Conservation (phyloP, 2,113 vertebrate genomes). For the Bufo gargarizans region DNA sequence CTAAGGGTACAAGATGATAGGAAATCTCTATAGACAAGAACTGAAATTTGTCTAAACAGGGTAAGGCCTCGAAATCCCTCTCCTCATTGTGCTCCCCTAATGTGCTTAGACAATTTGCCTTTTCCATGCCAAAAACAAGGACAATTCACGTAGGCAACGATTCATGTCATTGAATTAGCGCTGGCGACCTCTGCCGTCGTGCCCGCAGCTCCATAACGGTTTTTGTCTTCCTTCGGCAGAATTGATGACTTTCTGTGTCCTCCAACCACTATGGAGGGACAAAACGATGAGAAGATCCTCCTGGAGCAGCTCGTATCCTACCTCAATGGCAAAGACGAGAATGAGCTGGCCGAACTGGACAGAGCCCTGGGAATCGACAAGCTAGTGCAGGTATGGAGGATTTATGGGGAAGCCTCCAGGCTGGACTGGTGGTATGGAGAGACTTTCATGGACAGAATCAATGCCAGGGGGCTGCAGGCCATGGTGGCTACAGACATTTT, state of each 20-base stretch:
- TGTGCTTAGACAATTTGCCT: constrained; percentile 2
- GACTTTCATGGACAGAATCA: neutral
- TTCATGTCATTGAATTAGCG: neutral
- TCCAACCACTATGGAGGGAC: constrained; percentile 85
- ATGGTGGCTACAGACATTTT: neutral
- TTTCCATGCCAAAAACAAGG: neutral
- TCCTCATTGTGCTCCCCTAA: neutral
- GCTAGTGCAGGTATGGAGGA: constrained; percentile 83
- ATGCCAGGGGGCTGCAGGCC: neutral
- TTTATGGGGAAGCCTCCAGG: neutral
- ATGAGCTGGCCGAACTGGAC: constrained; percentile 89
- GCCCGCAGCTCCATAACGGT: neutral
- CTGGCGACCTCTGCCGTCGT: neutral
- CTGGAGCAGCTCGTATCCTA: constrained; percentile 92
- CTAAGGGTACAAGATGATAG: neutral
- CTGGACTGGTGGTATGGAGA: no score
- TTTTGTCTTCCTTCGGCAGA: constrained; percentile 66
- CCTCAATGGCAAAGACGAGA: constrained; percentile 96
- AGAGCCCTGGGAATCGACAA: constrained; percentile 93
- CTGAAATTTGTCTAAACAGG: neutral
- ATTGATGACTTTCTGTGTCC: constrained; percentile 91
- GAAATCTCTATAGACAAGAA: neutral
- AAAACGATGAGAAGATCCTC: constrained; percentile 91
- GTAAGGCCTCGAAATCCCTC: no score
- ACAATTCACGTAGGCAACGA: neutral